These are phyloP conservation scores for Brevipalpus yothersi DNA, from an alignment of 1,140 invertebrate genomes.

Conservation along the genomic window DNA sequence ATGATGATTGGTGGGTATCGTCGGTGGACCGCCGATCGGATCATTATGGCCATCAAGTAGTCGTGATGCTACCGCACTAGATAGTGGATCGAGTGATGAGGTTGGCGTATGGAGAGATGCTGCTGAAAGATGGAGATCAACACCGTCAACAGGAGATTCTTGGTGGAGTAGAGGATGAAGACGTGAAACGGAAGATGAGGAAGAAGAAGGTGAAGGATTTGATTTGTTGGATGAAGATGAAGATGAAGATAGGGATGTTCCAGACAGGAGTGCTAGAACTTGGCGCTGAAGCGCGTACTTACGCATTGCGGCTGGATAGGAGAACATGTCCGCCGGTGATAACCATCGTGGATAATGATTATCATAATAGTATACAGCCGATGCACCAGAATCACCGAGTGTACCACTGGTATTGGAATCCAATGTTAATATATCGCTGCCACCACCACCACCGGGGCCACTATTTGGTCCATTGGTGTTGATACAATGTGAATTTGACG, in stretches of 20 bases:
- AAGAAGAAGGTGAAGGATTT: not conserved
- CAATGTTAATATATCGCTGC: not conserved
- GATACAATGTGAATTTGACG: too few relatives aligned
- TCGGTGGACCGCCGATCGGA: not conserved
- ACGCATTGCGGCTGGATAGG: not conserved
- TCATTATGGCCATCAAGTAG: not conserved
- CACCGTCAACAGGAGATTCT: not conserved
- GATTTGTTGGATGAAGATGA: not conserved
- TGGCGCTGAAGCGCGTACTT: not conserved
- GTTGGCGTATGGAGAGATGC: not conserved
- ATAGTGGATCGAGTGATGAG: not conserved
- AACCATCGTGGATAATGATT: not conserved
- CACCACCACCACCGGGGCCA: not conserved
- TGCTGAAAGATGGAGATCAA: not conserved
- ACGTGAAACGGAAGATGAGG: not conserved
- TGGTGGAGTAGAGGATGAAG: not conserved
- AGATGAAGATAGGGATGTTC: not conserved
- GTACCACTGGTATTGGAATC: not conserved
- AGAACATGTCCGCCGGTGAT: not conserved
- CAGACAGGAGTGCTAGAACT: not conserved
- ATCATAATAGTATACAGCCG: not conserved
- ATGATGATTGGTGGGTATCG: not conserved
- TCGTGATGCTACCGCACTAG: not conserved
- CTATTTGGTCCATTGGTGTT: not conserved
- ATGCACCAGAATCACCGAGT: not conserved